Conservation (phyloP, 2,888 invertebrate species). For the Zhengitettix transpicula region DNA sequence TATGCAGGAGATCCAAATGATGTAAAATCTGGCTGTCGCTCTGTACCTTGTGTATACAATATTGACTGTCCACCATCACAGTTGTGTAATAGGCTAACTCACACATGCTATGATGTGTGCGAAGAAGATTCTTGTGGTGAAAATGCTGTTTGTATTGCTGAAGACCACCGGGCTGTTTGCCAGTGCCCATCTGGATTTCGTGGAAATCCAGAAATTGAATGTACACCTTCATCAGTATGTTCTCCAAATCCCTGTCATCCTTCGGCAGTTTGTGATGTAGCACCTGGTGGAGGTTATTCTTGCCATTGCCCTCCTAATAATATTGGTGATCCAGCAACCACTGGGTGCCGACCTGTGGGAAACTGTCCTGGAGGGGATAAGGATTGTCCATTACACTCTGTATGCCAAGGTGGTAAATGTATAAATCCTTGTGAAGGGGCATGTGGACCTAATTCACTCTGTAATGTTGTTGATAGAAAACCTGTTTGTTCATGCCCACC, state of each 20-base stretch:
- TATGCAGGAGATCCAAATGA: slow-evolving; percentile 77
- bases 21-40: slow-evolving; percentile 45
- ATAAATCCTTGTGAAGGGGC: slow-evolving; percentile 65
- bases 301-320: slow-evolving; percentile 64
- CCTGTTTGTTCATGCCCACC: slow-evolving; percentile 64
- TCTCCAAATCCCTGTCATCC: slow-evolving; percentile 64
- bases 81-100: slow-evolving; percentile 65
- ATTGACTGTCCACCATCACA: slow-evolving; percentile 65
- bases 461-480: slow-evolving; percentile 57
- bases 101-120: slow-evolving; percentile 68
- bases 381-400: slow-evolving; percentile 60
- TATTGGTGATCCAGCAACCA: slow-evolving; percentile 56
- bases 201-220: slow-evolving; percentile 57
- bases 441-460: slow-evolving; percentile 68
- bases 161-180: slow-evolving; percentile 65
- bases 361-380: slow-evolving; percentile 52
- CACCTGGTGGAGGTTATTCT: slow-evolving; percentile 39
- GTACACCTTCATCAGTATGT: slow-evolving; percentile 52
- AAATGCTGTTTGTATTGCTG: slow-evolving; percentile 75
- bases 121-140: slow-evolving; percentile 67
- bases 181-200: slow-evolving; percentile 73
- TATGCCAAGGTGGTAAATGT: slow-evolving; percentile 55
- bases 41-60: slow-evolving; percentile 74
- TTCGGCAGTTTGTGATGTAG: slow-evolving; percentile 54
- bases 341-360: slow-evolving; percentile 64